These are phyloP conservation scores for Catostylus mosaicus DNA, from an alignment of 30 jellyfish, hydroid and myxozoan genomes.

Conservation along the genomic window DNA sequence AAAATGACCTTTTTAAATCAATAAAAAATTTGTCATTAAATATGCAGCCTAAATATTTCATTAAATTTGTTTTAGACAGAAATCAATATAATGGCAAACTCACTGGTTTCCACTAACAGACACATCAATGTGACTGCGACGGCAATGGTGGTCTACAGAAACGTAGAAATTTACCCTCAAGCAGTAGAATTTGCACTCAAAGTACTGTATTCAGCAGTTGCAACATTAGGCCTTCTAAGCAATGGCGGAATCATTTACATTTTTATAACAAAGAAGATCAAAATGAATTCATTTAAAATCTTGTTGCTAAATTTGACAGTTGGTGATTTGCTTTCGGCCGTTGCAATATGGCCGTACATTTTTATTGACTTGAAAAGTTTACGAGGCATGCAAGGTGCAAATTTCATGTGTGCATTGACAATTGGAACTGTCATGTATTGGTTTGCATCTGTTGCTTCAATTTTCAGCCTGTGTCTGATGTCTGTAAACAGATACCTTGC, in stretches of 20 bases:
- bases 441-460: neutral
- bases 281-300: conserved; percentile 7
- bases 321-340: conserved; percentile 4
- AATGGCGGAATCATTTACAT: conserved; percentile 4
- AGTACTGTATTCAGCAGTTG: neutral
- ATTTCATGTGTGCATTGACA: conserved; percentile 2
- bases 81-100: too few relatives aligned
- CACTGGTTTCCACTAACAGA: too few relatives aligned
- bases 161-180: neutral
- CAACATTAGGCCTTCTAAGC: conserved; percentile 12
- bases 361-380: neutral
- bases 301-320: conserved; percentile 4
- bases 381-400: neutral
- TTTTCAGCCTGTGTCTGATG: neutral
- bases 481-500: conserved; percentile 9
- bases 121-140: conserved; percentile 12
- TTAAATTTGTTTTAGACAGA: too few relatives aligned
- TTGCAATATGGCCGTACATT: conserved; percentile 14
- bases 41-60: too few relatives aligned
- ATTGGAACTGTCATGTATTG: conserved; percentile 1
- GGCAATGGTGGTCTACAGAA: neutral
- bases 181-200: conserved; percentile 1
- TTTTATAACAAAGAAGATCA: neutral
- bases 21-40: too few relatives aligned
- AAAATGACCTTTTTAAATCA: too few relatives aligned